Base-by-base conservation (phyloP, 2,888 invertebrate genomes). In the Drosophila planitibia region DNA sequence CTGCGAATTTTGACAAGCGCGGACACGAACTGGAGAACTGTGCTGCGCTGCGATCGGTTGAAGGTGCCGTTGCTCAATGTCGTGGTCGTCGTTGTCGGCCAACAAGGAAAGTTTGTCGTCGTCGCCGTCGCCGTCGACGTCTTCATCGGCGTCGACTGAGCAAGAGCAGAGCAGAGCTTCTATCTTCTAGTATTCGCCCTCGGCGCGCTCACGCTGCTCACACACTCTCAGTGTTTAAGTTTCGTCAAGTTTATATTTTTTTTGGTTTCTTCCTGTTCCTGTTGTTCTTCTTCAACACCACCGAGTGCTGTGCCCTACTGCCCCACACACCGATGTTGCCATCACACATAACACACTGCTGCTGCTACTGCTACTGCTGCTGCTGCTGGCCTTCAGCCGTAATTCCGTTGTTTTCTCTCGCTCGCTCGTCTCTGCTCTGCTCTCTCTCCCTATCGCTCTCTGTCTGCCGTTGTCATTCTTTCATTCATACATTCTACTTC, bases 31-130 rank as follows among this genome's bases (percentile, higher is more conserved):
- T 58, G 58, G 69, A 54, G 69, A 47, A 76, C 61, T 76, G 61
- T 35, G 70, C 83, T 78, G 61, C 58, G 69, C 83, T 79, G 90
- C 88, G 92, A 92, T 92, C 92, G 81, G 86, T 83, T 88, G 78
- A 92, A 90, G 91, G 91, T 87, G 90, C 89, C 85, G 89, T 76
- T 90, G 90, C 85, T 89, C 86, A 92, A 92, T 92, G 92, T 77
- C 91, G 89, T 73, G 63, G 85, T 39, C 44, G 12, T 35, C 7
- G 33, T 25, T 14, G 76, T n/a, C 80, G 83, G 76, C 86, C 84
- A 22, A 74, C 89, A 86, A 91, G 86, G 89, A 92, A 92, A 91
- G 91, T 91, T 75, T 77, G 80, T n/a, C 54, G 61, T 47, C 47
- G 57, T 44, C 69, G 76, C 35, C 63, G 60, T 10, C 52, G 44